Conservation (phyloP, 2,113 vertebrate species). For the Taurulus bubalis region DNA sequence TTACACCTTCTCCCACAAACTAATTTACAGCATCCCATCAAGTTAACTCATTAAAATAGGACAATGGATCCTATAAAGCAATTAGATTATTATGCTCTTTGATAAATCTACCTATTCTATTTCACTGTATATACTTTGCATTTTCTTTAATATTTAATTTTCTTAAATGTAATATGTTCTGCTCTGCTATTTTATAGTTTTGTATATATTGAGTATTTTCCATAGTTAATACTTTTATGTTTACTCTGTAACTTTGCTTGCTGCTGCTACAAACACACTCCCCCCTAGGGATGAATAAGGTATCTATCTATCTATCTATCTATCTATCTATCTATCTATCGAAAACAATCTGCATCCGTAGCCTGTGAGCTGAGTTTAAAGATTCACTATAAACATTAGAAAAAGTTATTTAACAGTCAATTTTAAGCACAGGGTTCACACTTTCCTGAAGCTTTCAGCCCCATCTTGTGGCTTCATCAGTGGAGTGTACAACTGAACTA, state of each 20-base stretch:
- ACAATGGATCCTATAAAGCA: background rate
- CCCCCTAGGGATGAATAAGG: no score
- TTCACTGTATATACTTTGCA: no score
- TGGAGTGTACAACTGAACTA: background rate
- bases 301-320: no score
- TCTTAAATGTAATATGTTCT: no score
- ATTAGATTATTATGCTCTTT: background rate
- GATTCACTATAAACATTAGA: background rate
- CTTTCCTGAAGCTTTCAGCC: background rate
- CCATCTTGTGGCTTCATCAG: constrained; percentile 15
- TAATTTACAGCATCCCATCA: background rate
- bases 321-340: no score
- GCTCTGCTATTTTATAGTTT: no score
- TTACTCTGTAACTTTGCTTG: no score
- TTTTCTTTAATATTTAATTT: no score
- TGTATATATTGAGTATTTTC: no score
- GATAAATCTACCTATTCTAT: no score
- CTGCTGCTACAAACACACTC: no score
- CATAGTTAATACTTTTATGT: no score
- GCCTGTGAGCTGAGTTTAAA: background rate
- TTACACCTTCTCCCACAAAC: background rate
- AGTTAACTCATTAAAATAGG: background rate
- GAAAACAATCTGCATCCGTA: background rate
- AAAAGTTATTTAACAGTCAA: background rate
- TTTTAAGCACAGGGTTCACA: background rate